Conservation (phyloP, 2,888 invertebrate species). For the Allacma fusca region DNA sequence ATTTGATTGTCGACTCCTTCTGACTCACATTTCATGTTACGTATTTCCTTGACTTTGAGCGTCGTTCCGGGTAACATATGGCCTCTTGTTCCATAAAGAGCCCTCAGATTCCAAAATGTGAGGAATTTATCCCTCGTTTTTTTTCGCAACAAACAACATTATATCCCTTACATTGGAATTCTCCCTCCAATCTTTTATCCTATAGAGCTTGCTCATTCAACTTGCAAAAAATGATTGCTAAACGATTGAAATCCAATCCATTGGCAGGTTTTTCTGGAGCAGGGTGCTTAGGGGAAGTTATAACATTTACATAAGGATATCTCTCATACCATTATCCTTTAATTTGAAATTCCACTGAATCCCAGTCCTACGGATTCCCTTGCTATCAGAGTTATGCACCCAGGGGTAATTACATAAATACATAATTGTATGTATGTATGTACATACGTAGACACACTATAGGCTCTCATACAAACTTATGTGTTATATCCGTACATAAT, state of each 20-base stretch:
- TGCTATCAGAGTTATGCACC: no score
- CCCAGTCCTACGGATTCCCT: no score
- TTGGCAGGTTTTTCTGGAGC: no score
- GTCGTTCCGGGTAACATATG: not conserved
- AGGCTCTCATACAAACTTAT: no score
- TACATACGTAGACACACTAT: no score
- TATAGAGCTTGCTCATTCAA: no score
- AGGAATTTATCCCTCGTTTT: not conserved
- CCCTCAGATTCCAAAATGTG: not conserved
- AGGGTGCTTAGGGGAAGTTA: no score
- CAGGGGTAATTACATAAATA: no score
- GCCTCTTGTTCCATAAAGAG: not conserved
- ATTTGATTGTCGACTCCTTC: slow-evolving; percentile 37
- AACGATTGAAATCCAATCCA: no score
- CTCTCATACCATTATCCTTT: not conserved
- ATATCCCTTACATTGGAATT: not conserved
- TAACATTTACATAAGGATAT: not conserved
- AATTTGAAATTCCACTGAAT: not conserved
- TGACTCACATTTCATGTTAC: slow-evolving; percentile 11
- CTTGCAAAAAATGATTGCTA: no score
- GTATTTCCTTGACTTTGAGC: not conserved
- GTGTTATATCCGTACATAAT: no score
- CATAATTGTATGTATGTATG: no score
- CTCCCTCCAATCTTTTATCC: not conserved
- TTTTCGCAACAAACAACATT: not conserved